Base-by-base conservation (phyloP, 2,888 invertebrate genomes). In the Cactoblastis cactorum region DNA sequence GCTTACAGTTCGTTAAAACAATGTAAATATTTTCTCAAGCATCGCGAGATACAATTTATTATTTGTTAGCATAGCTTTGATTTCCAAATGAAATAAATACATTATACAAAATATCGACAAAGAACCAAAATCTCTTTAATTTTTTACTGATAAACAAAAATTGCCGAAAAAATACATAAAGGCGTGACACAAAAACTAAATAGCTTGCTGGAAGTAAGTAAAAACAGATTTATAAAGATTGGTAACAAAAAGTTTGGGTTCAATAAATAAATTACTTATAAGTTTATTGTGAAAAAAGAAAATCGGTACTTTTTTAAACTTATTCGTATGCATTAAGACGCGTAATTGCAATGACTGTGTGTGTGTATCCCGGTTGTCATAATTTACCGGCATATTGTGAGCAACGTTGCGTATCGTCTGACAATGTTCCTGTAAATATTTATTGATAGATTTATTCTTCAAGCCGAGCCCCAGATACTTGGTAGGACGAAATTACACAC, bases 401-500 rank as follows among this genome's bases (percentile, higher is more conserved):
- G 76, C 77, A 79, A 58, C 69, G 77, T 70, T 68, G 81, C 81
- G 75, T 70, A 73, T 71, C 79, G 76, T 72, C 79, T 76, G 75
- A 79, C 79, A 79, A 78, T 71, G 74, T 73, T 71, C 64, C 67
- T 71, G 74, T 83, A 80, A 82, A 84, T 80, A 84, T 84, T 80
- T 84, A 82, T 81, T 67, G 82, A 84, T 80, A 80, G 77, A 80
- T 80, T 82, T 83, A 84, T 83, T 75, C 63, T 67, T 72, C 61
- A 65, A 75, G 69, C 67, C 68, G 58, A 70, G 74, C 67, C 67
- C 65, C 62, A 66, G 62, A 65, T 67, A 66, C 59, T 65, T 69
- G 66, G 53, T 51, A 71, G 70, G 77, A 80, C 81, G 63, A 80
- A 86, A 85, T 85, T 83, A 83, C 76, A 74, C 74, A 71, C 72